Conservation (phyloP, 2,888 invertebrate species). For the Gortyna flavago region DNA sequence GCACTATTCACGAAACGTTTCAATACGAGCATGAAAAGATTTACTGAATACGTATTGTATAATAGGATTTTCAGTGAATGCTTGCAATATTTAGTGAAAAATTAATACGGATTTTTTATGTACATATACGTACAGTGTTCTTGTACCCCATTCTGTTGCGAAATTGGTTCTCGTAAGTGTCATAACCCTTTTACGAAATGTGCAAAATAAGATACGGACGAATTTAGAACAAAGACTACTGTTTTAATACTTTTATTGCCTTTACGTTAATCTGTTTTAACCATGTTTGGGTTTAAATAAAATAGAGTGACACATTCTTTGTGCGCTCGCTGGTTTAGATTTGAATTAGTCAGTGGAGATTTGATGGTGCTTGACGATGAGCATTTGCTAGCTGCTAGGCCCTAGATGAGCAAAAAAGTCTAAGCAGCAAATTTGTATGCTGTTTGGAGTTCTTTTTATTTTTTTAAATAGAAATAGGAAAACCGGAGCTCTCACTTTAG, state of each 20-base stretch:
- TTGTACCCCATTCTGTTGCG: background rate
- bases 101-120: slow-evolving; percentile 1
- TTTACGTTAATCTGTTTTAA: slow-evolving; percentile 4
- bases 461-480: background rate
- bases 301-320: slow-evolving; percentile 2
- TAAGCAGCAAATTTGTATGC: background rate
- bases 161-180: slow-evolving; percentile 32
- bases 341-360: slow-evolving; percentile 1
- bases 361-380: background rate
- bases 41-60: slow-evolving; percentile 31
- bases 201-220: slow-evolving; percentile 20
- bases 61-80: slow-evolving; percentile 33
- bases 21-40: slow-evolving; percentile 40
- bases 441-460: background rate
- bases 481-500: slow-evolving; percentile 3
- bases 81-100: slow-evolving; percentile 18
- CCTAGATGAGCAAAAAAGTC: background rate
- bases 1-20: slow-evolving; percentile 12
- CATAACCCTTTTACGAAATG: slow-evolving; percentile 39
- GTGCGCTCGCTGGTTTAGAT: background rate
- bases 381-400: slow-evolving; percentile 2
- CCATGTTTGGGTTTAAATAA: slow-evolving; percentile 1
- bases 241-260: slow-evolving; percentile 3
- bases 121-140: background rate
- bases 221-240: slow-evolving; percentile 13